Evolutionary conservation across 1,140 invertebrate genomes (phyloP).

Genomic region (Drosophila melanica): DNA sequence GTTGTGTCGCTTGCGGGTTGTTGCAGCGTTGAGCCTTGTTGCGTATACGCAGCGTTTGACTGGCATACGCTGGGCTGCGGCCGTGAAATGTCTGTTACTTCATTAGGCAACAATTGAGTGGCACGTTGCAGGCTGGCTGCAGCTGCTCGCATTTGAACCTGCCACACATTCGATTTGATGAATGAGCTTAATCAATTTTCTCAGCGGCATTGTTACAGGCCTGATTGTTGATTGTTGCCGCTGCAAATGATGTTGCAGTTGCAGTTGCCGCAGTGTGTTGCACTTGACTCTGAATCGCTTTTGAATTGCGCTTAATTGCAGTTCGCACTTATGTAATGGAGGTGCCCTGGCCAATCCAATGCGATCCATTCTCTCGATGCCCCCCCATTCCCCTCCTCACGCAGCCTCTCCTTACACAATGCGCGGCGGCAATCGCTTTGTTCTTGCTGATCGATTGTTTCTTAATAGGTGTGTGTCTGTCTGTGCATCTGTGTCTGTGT

Average conservation of each 20-base stretch:
- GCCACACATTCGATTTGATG: conserved; percentile 63
- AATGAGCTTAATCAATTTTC: conserved; percentile 75
- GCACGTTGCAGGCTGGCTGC: conserved; percentile 25
- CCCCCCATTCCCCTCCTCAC: conserved; percentile 9
- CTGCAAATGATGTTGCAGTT: conserved; percentile 13
- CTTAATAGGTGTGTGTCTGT: conserved; percentile 45
- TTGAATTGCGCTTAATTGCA: conserved; percentile 77
- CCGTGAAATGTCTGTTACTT: conserved; percentile 69
- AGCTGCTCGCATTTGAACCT: conserved; percentile 56
- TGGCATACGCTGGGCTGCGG: conserved; percentile 28
- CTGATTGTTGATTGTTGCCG: conserved; percentile 34
- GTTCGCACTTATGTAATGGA: conserved; percentile 50
- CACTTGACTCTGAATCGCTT: conserved; percentile 62
- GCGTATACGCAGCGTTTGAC: conserved; percentile 33
- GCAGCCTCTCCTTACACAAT: conserved; percentile 37
- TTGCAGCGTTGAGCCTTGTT: conserved; percentile 3
- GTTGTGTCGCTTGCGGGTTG: background rate
- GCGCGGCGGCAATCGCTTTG: conserved; percentile 38
- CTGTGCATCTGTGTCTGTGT: background rate
- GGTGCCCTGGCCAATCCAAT: conserved; percentile 15
- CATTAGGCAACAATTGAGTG: conserved; percentile 63
- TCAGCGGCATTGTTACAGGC: conserved; percentile 38
- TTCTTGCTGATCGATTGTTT: conserved; percentile 65
- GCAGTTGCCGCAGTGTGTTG: conserved; percentile 40
- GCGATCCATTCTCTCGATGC: conserved; percentile 48